Evolutionary conservation across 2,113 vertebrate genomes (phyloP).

Genomic region (Protobothrops flavoviridis): DNA sequence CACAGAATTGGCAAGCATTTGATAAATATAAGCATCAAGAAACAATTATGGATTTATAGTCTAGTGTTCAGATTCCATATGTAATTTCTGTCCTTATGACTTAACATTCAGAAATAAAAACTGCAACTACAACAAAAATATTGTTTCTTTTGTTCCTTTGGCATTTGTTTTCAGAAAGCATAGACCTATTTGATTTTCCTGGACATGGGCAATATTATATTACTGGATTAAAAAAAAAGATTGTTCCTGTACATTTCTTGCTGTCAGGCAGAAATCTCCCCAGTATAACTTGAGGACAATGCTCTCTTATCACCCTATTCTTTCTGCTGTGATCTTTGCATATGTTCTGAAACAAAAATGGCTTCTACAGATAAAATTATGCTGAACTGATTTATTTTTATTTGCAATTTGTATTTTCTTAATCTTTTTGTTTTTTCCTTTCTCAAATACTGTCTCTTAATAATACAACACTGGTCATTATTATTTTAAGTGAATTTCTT

Average conservation of each 20-base stretch:
- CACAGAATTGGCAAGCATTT: background rate
- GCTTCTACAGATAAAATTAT: too few species aligned
- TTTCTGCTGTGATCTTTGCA: too few species aligned
- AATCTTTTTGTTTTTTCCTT: too few species aligned
- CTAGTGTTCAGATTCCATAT: background rate
- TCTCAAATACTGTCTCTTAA: too few species aligned
- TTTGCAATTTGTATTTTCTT: too few species aligned
- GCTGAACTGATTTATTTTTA: too few species aligned
- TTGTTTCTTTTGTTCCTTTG: background rate
- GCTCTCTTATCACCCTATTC: too few species aligned
- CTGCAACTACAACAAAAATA: background rate
- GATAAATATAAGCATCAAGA: background rate
- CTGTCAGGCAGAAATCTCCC: too few species aligned
- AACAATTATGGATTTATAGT: background rate
- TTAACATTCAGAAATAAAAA: background rate
- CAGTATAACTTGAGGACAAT: too few species aligned
- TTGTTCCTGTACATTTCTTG: background rate
- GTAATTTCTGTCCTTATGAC: background rate
- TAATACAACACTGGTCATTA: too few species aligned
- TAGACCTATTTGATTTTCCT: background rate
- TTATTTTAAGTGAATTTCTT: too few species aligned
- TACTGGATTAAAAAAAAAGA: background rate
- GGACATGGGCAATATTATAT: background rate
- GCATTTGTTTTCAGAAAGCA: background rate
- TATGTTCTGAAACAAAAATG: too few species aligned